A percentile compares a stretch with the other conserved stretches of the same genome.
phyloP scores from a whole-genome alignment of 2,113 vertebrate species.

The Dicrurus megarhynchus region DNA sequence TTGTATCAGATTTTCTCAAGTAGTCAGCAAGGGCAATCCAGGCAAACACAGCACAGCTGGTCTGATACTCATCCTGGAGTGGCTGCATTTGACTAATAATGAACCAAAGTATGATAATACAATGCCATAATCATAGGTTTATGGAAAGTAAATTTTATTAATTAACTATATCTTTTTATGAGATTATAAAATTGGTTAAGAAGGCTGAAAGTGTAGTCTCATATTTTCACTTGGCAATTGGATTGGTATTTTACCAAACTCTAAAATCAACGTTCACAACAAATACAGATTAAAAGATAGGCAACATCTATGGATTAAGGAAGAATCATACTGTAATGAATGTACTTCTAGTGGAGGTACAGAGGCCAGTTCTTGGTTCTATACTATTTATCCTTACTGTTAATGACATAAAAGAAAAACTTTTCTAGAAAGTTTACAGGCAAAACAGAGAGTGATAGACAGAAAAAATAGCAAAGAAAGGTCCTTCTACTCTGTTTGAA shows the following conservation, averaged over 20 bases:
- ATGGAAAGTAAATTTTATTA: neutral
- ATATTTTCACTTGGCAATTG: neutral
- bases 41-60: neutral
- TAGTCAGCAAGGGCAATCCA: neutral
- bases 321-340: neutral
- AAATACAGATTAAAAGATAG: neutral
- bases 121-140: neutral
- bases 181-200: neutral
- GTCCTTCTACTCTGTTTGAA: neutral
- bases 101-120: neutral
- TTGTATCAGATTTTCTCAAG: neutral
- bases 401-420: neutral
- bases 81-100: neutral
- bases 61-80: neutral
- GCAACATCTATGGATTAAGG: neutral
- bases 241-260: neutral
- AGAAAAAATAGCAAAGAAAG: neutral
- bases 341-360: neutral
- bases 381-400: neutral
- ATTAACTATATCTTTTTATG: neutral
- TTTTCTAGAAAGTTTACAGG: neutral
- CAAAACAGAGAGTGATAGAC: neutral
- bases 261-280: neutral
- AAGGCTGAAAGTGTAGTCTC: neutral
- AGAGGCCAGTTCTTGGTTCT: neutral